These are phyloP conservation scores for Chalcis sispes DNA, from an alignment of 2,888 invertebrate genomes.

Conservation along the genomic window DNA sequence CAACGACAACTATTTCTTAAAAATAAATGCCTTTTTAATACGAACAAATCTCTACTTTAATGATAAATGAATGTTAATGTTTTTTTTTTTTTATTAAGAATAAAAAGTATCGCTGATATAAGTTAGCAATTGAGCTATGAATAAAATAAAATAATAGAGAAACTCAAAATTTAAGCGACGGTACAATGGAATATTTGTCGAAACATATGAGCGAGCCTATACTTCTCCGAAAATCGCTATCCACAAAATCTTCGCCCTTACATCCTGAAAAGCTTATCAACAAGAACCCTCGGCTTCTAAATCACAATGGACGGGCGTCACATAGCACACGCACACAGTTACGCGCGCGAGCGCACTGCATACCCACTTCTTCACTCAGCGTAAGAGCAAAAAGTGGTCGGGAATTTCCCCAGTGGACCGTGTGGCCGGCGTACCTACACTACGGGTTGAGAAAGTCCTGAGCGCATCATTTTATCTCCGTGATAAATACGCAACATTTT, in stretches of 20 bases:
- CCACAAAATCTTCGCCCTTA: background rate
- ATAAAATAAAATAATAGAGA: too few relatives aligned
- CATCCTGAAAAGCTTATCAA: constrained; percentile 32
- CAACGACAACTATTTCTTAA: too few relatives aligned
- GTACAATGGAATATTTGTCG: constrained; percentile 5
- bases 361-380: too few relatives aligned
- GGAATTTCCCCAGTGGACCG: constrained; percentile 8
- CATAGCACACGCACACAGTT: background rate
- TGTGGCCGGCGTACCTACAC: background rate
- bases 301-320: constrained; percentile 23
- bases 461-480: constrained; percentile 74
- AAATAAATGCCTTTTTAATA: too few relatives aligned
- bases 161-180: too few relatives aligned
- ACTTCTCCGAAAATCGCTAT: constrained; percentile 30
- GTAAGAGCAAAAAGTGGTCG: constrained; percentile 30
- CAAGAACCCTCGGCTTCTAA: constrained; percentile 2
- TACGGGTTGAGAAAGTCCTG: background rate
- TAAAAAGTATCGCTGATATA: too few relatives aligned
- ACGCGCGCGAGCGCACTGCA: background rate
- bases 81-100: too few relatives aligned
- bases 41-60: too few relatives aligned
- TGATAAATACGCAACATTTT: constrained; percentile 76
- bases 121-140: too few relatives aligned
- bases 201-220: constrained; percentile 16
- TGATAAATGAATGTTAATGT: too few relatives aligned